These are phyloP conservation scores for Patella ulyssiponensis DNA, from an alignment of 2,888 invertebrate genomes.

Conservation along the genomic window DNA sequence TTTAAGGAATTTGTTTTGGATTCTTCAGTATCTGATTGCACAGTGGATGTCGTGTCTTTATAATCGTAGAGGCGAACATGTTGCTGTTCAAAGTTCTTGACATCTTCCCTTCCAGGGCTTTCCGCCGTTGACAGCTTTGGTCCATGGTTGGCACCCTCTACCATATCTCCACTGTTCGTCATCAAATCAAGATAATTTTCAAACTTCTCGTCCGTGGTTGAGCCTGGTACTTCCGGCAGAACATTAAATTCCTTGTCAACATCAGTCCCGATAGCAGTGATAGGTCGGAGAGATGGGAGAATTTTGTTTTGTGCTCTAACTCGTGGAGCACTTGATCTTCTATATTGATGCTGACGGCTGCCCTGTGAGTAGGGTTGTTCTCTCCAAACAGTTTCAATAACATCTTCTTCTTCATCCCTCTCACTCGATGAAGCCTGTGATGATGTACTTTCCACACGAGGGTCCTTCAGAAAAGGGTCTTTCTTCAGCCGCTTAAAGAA, in stretches of 20 bases:
- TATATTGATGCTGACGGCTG: no score
- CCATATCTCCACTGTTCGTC: no score
- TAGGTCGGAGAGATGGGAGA: slow-evolving; percentile 17
- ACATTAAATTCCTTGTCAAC: slow-evolving; percentile 11
- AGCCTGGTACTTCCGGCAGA: slow-evolving; percentile 6
- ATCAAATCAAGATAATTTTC: background rate
- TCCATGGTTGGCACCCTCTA: no score
- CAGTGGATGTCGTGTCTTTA: no score
- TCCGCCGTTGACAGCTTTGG: no score
- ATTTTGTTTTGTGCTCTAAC: background rate
- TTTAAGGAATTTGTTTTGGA: no score
- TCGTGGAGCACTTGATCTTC: no score
- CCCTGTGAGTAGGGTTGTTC: background rate
- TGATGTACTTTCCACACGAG: background rate
- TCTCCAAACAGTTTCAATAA: background rate
- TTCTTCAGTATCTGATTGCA: no score
- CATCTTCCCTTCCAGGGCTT: no score
- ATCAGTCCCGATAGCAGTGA: slow-evolving; percentile 14
- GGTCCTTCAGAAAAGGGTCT: background rate
- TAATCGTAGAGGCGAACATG: no score
- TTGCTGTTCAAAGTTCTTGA: no score
- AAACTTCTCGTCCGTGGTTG: slow-evolving; percentile 6
- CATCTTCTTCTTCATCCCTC: background rate
- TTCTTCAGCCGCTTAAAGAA: background rate
- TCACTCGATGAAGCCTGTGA: background rate